These are phyloP conservation scores for Acanthurus tractus DNA, from an alignment of 2,797 vertebrate species.

Conservation along the genomic window DNA sequence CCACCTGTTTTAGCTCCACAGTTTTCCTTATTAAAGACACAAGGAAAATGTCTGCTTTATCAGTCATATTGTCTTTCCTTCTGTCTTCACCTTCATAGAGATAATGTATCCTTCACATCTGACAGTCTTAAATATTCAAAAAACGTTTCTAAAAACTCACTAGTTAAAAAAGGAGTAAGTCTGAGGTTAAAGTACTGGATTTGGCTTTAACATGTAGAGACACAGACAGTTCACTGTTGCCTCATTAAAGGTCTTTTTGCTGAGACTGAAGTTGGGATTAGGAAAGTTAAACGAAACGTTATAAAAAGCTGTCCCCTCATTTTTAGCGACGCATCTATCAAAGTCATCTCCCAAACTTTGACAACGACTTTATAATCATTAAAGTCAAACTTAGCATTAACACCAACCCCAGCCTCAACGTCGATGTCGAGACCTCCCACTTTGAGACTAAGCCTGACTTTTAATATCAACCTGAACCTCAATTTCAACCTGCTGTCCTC, in stretches of 20 bases:
- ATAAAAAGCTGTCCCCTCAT: too few species aligned
- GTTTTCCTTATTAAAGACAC: constrained; percentile 7
- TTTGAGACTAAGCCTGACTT: constrained; percentile 15
- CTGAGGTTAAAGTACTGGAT: too few species aligned
- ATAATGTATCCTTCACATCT: background rate
- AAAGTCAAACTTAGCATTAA: constrained; percentile 5
- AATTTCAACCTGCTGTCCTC: constrained; percentile 40
- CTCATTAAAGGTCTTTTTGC: too few species aligned
- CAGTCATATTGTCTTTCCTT: background rate
- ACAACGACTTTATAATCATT: background rate
- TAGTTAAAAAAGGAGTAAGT: too few species aligned
- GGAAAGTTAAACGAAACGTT: too few species aligned
- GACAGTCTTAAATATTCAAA: background rate
- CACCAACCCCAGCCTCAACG: constrained; percentile 9
- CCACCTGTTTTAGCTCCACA: constrained; percentile 6
- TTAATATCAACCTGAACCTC: constrained; percentile 15
- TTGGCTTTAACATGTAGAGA: too few species aligned
- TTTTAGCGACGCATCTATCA: background rate
- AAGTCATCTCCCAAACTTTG: background rate
- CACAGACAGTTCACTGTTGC: too few species aligned
- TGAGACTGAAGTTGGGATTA: too few species aligned
- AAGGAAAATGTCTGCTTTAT: background rate
- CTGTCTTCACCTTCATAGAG: background rate
- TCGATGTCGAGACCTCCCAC: background rate
- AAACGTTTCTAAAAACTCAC: too few species aligned